Evolutionary conservation across 2,888 invertebrate species (phyloP).

Genomic region (Apotomis capreana): DNA sequence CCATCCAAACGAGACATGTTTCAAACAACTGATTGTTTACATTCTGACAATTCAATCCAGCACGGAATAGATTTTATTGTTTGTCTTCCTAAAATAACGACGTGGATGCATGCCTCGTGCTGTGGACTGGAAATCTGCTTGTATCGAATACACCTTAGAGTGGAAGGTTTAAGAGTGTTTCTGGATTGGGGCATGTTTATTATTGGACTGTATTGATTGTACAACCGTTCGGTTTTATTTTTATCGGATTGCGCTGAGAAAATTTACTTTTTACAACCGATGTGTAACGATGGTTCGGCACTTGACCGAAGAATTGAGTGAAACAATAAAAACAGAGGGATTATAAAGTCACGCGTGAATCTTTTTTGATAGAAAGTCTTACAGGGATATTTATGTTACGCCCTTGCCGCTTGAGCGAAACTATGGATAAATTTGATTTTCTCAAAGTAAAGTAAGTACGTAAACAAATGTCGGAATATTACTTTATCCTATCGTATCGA

Average conservation of each 20-base stretch:
- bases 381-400: too few species aligned
- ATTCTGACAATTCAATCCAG: slow-evolving; percentile 22
- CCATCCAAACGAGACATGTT: slow-evolving; percentile 18
- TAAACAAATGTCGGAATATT: too few species aligned
- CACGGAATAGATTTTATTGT: slow-evolving; percentile 19
- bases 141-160: slow-evolving; percentile 9
- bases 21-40: slow-evolving; percentile 16
- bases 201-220: not conserved
- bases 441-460: too few species aligned
- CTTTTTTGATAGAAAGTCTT: too few species aligned
- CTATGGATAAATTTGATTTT: too few species aligned
- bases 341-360: not conserved
- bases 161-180: not conserved
- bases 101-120: not conserved
- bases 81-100: slow-evolving; percentile 12
- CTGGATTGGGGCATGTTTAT: not conserved
- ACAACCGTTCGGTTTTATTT: slow-evolving; percentile 21
- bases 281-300: slow-evolving; percentile 1
- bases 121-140: not conserved
- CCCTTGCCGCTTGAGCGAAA: too few species aligned
- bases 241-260: slow-evolving; percentile 18
- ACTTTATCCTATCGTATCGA: too few species aligned
- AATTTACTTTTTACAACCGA: slow-evolving; percentile 12
- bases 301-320: slow-evolving; percentile 5
- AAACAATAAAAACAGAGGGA: not conserved